phyloP scores from a whole-genome alignment of 2,888 invertebrate species.

The Diploptera punctata region DNA sequence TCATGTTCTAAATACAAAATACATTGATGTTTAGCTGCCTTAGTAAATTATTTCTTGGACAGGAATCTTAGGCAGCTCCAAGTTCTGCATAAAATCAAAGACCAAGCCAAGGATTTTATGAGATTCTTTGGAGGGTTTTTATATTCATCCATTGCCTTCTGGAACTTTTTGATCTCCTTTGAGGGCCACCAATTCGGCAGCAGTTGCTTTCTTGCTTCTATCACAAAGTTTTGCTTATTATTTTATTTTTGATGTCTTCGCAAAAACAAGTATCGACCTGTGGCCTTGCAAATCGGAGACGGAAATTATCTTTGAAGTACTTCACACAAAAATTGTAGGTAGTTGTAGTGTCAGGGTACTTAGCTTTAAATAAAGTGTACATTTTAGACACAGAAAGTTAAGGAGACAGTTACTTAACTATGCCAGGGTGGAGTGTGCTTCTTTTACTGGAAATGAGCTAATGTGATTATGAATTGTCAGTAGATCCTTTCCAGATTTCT shows the following conservation, averaged over 20 bases:
- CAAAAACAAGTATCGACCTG: background rate
- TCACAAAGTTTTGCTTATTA: too few species aligned
- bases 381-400: background rate
- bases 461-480: background rate
- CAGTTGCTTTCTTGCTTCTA: background rate
- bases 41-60: background rate
- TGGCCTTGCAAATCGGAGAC: too few species aligned
- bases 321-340: background rate
- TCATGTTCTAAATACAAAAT: background rate
- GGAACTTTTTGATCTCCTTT: background rate
- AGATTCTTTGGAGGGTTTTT: background rate
- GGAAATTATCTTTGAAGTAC: background rate
- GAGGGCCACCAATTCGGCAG: background rate
- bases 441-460: background rate
- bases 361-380: too few species aligned
- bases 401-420: background rate
- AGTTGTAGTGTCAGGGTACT: background rate
- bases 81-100: background rate
- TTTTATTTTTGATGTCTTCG: background rate
- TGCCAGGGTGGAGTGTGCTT: background rate
- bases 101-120: conserved; percentile 1
- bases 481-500: too few species aligned
- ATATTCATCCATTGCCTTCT: background rate
- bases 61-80: background rate
- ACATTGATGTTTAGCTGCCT: too few species aligned